Evolutionary conservation across 2,113 vertebrate genomes (phyloP), one percentile per base, ranked within the genome.

Genomic region (Cercopithecus mona): DNA sequence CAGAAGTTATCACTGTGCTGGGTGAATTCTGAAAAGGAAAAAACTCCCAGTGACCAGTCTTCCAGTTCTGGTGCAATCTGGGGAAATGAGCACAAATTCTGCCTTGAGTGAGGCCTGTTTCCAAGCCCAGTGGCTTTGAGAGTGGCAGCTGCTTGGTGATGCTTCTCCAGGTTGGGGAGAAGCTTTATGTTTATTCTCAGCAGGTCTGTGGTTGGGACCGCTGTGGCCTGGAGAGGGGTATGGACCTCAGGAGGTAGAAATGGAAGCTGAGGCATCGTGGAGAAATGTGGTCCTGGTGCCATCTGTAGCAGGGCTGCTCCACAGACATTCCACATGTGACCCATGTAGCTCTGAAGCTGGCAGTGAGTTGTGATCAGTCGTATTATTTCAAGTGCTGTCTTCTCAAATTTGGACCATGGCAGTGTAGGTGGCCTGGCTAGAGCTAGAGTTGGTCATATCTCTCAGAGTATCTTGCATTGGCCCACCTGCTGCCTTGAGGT

Each of bases 161-260:
- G 40, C 4, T 4, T 9, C 4, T 8, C 57, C 40, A 18, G 10
- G 88, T 13, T 32, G 11, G 23, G 52, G 27, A 50, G 43, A 18
- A 45, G 22, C 9, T 0, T 0, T 48, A 17, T 20, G 30, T 40
- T 25, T 12, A 12, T 50, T 27, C 12, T 1, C 8, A 5, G 48
- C 48, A 22, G 70, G 68, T 32, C 68, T 78, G 52, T 25, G 23
- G 27, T n/a, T 45, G 55, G 18, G 18, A 35, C 40, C 2, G 0
- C 43, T 2, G 57, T 27, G 43, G 22, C 27, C 72, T 10, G 13
- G 50, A 13, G 55, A 16, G 73, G 17, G 4, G 8, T 1, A 4
- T 17, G 40, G 2, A 2, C 75, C 22, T 27, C 38, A 20, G 70
- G 70, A 59, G 70, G 52, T 10, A 11, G 85, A 7, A 18, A 8